Percentiles rank a stretch among this genome's conserved stretches.
phyloP scores from a whole-genome alignment of 2,113 vertebrate genomes.

The Sclerurus mexicanus region DNA sequence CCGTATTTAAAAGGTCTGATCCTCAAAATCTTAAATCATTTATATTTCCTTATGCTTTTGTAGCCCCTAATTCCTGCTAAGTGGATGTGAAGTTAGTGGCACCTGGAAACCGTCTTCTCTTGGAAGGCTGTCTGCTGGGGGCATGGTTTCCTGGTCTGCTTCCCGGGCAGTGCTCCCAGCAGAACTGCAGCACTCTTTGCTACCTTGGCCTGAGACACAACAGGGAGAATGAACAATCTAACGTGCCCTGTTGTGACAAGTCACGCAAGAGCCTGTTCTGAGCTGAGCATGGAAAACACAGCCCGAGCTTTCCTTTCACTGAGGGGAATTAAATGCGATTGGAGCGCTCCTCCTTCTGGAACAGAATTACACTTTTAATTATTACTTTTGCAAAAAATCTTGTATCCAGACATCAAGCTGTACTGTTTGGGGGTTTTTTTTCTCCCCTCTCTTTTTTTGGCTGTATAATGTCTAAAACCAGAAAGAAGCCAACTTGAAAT shows the following conservation, averaged over 20 bases:
- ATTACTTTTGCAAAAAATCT: not conserved
- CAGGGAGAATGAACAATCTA: not conserved
- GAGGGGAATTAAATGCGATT: not conserved
- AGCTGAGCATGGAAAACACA: not conserved
- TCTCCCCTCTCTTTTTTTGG: not conserved
- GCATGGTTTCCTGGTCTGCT: not conserved
- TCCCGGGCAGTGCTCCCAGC: not conserved
- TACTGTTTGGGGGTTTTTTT: not conserved
- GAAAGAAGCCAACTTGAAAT: not conserved
- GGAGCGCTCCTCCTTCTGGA: not conserved
- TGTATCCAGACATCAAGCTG: not conserved
- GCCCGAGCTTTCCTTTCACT: not conserved
- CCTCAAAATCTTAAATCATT: not conserved
- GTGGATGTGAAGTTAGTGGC: not conserved
- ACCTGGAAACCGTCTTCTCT: not conserved
- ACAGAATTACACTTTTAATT: not conserved
- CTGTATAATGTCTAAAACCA: not conserved
- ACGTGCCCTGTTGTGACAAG: not conserved
- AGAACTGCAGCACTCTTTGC: not conserved
- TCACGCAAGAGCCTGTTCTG: not conserved
- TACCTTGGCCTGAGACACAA: not conserved
- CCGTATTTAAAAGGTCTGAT: not conserved
- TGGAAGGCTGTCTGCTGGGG: not conserved
- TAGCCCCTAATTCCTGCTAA: not conserved
- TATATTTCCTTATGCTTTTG: not conserved